phyloP scores from a whole-genome alignment of 2,113 vertebrate species.

The Carlito syrichta region DNA sequence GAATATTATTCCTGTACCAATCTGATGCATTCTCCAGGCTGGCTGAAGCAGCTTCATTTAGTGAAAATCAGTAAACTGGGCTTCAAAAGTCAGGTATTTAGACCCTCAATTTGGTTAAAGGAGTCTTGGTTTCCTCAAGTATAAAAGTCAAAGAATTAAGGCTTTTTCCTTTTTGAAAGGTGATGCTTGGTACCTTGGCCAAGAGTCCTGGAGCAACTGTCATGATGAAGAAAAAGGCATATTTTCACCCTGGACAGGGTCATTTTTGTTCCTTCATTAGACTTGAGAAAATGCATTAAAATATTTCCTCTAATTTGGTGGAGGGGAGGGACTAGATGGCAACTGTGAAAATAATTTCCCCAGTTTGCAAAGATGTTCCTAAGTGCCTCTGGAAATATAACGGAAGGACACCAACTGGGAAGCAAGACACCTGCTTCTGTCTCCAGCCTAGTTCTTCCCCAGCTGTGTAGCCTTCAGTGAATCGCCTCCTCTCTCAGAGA shows the following conservation, averaged over 20 bases:
- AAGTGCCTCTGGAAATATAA: not conserved
- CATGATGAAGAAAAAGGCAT: not conserved
- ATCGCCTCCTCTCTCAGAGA: not conserved
- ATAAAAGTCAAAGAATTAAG: not conserved
- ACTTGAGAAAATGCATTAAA: not conserved
- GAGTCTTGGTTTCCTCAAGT: not conserved
- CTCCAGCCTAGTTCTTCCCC: not conserved
- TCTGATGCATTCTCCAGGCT: not conserved
- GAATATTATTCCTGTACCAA: not conserved
- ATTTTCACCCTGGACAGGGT: rapidly evolving
- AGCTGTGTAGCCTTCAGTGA: not conserved
- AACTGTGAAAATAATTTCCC: not conserved
- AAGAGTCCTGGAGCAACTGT: not conserved
- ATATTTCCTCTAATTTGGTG: not conserved
- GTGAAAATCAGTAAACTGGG: not conserved
- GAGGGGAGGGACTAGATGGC: not conserved
- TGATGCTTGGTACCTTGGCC: not conserved
- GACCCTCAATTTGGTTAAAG: not conserved
- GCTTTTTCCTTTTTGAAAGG: not conserved
- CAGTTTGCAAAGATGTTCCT: not conserved
- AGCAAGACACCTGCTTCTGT: not conserved
- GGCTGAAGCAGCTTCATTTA: not conserved
- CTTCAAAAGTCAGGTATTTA: not conserved
- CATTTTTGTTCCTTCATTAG: not conserved
- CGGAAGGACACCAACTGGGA: not conserved